A percentile compares a stretch with the other conserved stretches of the same genome.
Conservation (phyloP, 2,113 vertebrate genomes). For the Stegastes partitus region DNA sequence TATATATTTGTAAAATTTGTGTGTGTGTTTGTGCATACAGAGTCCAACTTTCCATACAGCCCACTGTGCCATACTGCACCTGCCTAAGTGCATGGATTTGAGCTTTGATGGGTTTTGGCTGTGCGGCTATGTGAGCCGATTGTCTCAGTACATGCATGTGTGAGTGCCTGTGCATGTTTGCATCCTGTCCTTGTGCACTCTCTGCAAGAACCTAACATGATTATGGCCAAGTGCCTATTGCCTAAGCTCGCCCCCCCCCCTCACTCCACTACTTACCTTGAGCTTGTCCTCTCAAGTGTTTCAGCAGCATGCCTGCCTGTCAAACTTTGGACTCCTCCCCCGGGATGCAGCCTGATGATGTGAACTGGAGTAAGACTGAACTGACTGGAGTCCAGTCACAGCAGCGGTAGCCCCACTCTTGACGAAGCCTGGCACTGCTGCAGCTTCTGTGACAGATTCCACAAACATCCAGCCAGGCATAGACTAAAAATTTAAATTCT, state of each 20-base stretch:
- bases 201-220: constrained; percentile 53
- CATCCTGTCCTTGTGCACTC: constrained; percentile 25
- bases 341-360: constrained; percentile 59
- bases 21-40: not conserved
- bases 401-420: constrained; percentile 20
- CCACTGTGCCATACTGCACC: not conserved
- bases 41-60: not conserved
- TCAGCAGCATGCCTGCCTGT: constrained; percentile 54
- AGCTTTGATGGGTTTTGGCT: constrained; percentile 22
- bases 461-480: not conserved
- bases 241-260: constrained; percentile 43
- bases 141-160: constrained; percentile 26
- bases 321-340: constrained; percentile 62
- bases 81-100: constrained; percentile 13
- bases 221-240: constrained; percentile 50
- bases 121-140: constrained; percentile 11
- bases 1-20: not conserved
- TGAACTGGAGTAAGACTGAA: constrained; percentile 53
- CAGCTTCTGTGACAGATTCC: constrained; percentile 12
- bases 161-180: constrained; percentile 44
- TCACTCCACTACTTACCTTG: constrained; percentile 59
- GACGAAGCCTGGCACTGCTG: constrained; percentile 26
- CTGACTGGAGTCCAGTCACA: constrained; percentile 43
- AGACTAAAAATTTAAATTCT: not conserved
- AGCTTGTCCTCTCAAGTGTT: constrained; percentile 68